A percentile compares a stretch with the other conserved stretches of the same genome.
These are phyloP conservation scores for Probosciger aterrimus DNA, from an alignment of 2,113 vertebrate species.

Conservation along the genomic window DNA sequence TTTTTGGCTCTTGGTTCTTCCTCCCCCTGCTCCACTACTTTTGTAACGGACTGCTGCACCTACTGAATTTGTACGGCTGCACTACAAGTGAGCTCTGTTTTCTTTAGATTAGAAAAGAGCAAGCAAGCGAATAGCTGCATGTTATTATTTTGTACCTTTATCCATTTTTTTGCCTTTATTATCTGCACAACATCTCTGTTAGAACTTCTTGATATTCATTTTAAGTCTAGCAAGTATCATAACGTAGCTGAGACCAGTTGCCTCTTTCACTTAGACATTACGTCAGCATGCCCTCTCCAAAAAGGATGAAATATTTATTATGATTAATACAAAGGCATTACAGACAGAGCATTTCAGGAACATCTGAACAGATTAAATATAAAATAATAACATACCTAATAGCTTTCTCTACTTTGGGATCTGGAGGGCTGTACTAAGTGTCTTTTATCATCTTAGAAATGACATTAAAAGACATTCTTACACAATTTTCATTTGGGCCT, in stretches of 20 bases:
- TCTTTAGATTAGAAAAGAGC: background rate
- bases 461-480: background rate
- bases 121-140: background rate
- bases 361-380: conserved; percentile 3
- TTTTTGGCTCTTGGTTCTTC: background rate
- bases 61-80: background rate
- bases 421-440: conserved; percentile 48
- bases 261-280: background rate
- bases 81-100: background rate
- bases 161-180: background rate
- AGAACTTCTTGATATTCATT: background rate
- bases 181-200: background rate
- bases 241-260: background rate
- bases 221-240: conserved; percentile 5
- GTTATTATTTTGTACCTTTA: background rate
- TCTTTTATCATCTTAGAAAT: conserved; percentile 42
- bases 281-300: background rate
- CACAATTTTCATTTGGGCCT: background rate
- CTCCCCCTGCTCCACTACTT: background rate
- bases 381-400: conserved; percentile 53
- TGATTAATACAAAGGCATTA: conserved; percentile 53
- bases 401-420: conserved; percentile 26
- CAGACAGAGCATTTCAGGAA: background rate
- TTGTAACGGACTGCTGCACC: background rate
- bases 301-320: conserved; percentile 53